Evolutionary conservation across 2,888 invertebrate species (phyloP).

Genomic region (Drosophila quinaria): DNA sequence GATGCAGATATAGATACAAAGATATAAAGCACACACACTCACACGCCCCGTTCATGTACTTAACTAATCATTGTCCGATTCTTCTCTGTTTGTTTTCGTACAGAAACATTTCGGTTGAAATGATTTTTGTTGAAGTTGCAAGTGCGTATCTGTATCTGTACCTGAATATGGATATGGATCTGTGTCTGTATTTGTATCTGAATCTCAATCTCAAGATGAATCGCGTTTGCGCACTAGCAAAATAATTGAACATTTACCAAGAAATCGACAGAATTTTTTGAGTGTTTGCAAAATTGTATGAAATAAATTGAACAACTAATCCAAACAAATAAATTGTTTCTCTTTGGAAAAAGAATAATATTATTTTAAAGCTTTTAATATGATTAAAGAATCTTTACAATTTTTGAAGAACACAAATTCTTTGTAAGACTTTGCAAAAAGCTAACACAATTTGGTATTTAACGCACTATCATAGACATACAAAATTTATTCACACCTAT

Average conservation of each 20-base stretch:
- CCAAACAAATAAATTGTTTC: conserved; percentile 9
- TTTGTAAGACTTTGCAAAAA: background rate
- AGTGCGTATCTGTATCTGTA: conserved; percentile 24
- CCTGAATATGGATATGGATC: conserved; percentile 11
- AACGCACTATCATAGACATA: too few relatives aligned
- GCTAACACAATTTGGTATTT: too few relatives aligned
- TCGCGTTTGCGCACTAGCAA: conserved; percentile 54
- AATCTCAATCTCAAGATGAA: conserved; percentile 11
- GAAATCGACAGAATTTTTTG: conserved; percentile 5
- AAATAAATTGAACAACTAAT: background rate
- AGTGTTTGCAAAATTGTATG: background rate
- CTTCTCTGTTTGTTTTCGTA: conserved; percentile 64
- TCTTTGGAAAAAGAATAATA: conserved; percentile 1
- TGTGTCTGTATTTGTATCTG: background rate
- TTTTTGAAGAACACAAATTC: background rate
- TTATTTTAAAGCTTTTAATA: background rate
- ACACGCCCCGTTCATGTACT: conserved; percentile 49
- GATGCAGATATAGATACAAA: conserved; percentile 23
- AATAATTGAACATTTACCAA: conserved; percentile 20
- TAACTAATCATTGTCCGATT: conserved; percentile 76
- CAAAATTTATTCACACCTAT: too few relatives aligned
- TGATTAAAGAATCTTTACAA: too few relatives aligned
- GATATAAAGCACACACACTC: conserved; percentile 28
- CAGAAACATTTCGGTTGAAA: conserved; percentile 61
- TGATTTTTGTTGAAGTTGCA: conserved; percentile 53